phyloP scores from a whole-genome alignment of 2,113 vertebrate genomes.

The Nycticryphes semicollaris region DNA sequence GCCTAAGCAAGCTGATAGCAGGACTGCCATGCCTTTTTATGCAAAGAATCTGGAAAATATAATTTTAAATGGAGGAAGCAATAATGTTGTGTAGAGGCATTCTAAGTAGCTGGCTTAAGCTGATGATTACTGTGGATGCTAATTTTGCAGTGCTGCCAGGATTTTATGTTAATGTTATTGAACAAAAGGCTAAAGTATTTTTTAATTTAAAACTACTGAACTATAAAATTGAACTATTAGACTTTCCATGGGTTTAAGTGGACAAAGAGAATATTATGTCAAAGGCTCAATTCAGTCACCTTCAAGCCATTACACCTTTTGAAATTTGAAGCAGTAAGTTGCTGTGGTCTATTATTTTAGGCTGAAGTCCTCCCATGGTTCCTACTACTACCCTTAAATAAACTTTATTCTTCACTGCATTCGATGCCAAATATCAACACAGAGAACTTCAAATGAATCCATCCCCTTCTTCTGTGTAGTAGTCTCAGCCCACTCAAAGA shows the following conservation, averaged over 20 bases:
- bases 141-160: constrained; percentile 56
- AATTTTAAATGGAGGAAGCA: constrained; percentile 5
- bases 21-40: background rate
- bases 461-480: background rate
- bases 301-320: constrained; percentile 53
- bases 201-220: constrained; percentile 72
- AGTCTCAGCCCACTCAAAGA: background rate
- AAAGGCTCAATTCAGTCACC: constrained; percentile 62
- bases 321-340: constrained; percentile 6
- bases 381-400: background rate
- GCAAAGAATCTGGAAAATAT: constrained; percentile 23
- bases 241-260: constrained; percentile 48
- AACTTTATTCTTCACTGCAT: background rate
- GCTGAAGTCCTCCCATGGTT: background rate
- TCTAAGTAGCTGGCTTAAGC: constrained; percentile 40
- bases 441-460: background rate
- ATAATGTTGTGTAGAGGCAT: constrained; percentile 1
- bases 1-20: background rate
- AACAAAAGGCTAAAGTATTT: constrained; percentile 68
- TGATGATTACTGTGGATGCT: constrained; percentile 50
- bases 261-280: constrained; percentile 63
- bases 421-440: background rate
- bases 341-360: constrained; percentile 15
- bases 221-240: constrained; percentile 72
- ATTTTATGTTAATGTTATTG: constrained; percentile 70